phyloP scores from a whole-genome alignment of 64 coral and sea anemone species.

The Acropora yongei region DNA sequence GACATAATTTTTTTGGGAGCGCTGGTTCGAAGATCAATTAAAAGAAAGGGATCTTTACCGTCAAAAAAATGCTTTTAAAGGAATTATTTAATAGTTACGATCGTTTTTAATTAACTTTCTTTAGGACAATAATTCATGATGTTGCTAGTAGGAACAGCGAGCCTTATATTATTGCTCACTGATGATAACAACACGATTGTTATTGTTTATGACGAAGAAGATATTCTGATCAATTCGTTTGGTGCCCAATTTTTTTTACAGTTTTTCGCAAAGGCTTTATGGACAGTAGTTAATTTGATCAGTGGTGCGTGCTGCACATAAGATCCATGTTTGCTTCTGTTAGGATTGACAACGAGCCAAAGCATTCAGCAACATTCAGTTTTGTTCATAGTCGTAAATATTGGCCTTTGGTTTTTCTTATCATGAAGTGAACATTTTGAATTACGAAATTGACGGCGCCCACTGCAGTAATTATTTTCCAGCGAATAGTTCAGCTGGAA shows the following conservation, averaged over 20 bases:
- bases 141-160: too few species aligned
- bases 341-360: background rate
- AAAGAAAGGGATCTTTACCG: too few species aligned
- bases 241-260: background rate
- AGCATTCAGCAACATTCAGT: background rate
- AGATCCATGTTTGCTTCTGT: background rate
- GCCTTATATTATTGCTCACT: background rate
- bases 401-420: slow-evolving; percentile 7
- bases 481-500: background rate
- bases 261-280: background rate
- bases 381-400: too few species aligned
- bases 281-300: background rate
- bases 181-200: background rate
- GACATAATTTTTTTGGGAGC: too few species aligned
- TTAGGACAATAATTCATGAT: too few species aligned
- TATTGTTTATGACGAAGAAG: background rate
- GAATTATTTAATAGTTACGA: too few species aligned
- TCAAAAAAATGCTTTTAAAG: too few species aligned
- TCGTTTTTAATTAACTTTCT: too few species aligned
- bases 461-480: slow-evolving; percentile 23
- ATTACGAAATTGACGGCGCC: background rate
- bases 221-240: background rate
- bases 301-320: background rate
- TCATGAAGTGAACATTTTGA: background rate
- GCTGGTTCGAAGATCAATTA: too few species aligned